phyloP scores from a whole-genome alignment of 2,888 invertebrate species.

The Drosophila ezoana region DNA sequence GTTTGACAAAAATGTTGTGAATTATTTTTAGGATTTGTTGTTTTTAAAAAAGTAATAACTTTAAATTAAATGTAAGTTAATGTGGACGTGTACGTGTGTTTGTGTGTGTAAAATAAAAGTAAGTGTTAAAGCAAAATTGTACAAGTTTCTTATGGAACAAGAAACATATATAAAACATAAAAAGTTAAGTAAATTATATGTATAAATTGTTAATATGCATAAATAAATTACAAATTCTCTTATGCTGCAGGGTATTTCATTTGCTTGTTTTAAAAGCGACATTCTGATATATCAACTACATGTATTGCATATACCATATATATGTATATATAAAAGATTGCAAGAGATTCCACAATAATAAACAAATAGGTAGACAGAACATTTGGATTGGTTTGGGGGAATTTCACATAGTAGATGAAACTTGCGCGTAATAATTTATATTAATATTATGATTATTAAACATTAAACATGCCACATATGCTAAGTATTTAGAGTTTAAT shows the following conservation, averaged over 20 bases:
- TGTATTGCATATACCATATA: not conserved
- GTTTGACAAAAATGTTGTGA: slow-evolving; percentile 64
- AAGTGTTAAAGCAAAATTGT: slow-evolving; percentile 75
- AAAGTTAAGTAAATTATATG: slow-evolving; percentile 45
- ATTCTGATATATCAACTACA: slow-evolving; percentile 24
- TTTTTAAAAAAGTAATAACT: slow-evolving; percentile 75
- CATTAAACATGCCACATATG: slow-evolving; percentile 62
- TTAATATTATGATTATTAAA: slow-evolving; percentile 60
- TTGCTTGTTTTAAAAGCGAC: slow-evolving; percentile 29
- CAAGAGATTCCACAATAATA: slow-evolving; percentile 43
- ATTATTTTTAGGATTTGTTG: slow-evolving; percentile 22
- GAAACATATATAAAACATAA: slow-evolving; percentile 47
- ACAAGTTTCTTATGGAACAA: slow-evolving; percentile 58
- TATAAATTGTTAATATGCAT: slow-evolving; percentile 24
- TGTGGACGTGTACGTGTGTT: slow-evolving; percentile 58
- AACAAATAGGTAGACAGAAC: slow-evolving; percentile 32
- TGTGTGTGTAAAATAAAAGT: slow-evolving; percentile 50
- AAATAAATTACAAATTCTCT: slow-evolving; percentile 67
- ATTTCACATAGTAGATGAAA: slow-evolving; percentile 38
- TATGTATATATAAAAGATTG: slow-evolving; percentile 19
- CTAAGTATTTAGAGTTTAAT: slow-evolving; percentile 48
- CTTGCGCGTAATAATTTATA: slow-evolving; percentile 54
- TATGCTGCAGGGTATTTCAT: slow-evolving; percentile 14
- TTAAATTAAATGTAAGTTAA: slow-evolving; percentile 66
- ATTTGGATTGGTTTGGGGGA: slow-evolving; percentile 10